Evolutionary conservation across 2,113 vertebrate genomes (phyloP).

Genomic region (Myiozetetes cayanensis): DNA sequence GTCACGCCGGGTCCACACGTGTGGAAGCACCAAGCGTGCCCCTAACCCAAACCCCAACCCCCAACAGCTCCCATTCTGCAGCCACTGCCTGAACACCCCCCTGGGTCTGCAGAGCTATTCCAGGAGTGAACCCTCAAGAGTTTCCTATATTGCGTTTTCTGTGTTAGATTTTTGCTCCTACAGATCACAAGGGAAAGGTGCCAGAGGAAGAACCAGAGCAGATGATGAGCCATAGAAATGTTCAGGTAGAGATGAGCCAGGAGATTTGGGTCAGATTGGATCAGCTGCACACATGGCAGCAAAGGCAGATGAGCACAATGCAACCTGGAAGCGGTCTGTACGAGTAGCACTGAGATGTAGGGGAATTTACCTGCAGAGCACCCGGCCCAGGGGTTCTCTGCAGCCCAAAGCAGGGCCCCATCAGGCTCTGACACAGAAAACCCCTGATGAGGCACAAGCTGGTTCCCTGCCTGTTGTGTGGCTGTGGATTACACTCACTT

Average conservation of each 20-base stretch:
- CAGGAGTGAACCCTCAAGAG: not conserved
- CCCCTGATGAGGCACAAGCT: not conserved
- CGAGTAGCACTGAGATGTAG: not conserved
- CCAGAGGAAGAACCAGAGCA: not conserved
- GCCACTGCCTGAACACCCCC: not conserved
- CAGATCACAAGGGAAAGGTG: not conserved
- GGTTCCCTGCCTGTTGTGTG: fast-evolving
- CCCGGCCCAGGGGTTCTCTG: not conserved
- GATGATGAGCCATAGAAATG: not conserved
- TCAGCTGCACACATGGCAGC: not conserved
- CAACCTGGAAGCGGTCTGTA: not conserved
- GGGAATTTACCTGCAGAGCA: fast-evolving
- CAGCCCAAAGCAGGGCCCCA: not conserved
- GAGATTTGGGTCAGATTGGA: not conserved
- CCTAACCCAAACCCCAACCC: not conserved
- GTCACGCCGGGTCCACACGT: not conserved
- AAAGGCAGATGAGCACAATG: fast-evolving
- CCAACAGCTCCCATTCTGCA: not conserved
- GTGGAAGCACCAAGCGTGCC: not conserved
- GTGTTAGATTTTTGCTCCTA: too few species aligned
- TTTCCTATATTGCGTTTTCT: not conserved
- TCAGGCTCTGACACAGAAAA: not conserved
- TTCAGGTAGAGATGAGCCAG: not conserved
- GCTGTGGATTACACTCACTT: not conserved
- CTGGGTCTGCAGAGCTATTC: not conserved